A percentile compares a stretch with the other conserved stretches of the same genome.
Evolutionary conservation across 2,113 vertebrate species (phyloP).

Genomic region (Serilophus lunatus): DNA sequence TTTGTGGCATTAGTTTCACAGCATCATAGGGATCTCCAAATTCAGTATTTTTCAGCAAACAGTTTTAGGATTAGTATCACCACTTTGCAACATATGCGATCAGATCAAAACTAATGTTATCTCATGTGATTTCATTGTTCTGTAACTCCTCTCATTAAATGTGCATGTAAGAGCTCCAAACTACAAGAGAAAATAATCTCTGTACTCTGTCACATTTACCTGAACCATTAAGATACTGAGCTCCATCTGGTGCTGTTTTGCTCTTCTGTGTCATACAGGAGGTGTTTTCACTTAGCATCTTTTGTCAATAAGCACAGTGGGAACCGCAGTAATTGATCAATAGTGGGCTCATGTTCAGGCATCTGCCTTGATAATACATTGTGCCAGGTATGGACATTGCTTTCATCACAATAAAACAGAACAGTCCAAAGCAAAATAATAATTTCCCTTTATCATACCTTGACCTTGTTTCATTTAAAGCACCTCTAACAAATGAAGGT

Average conservation of each 20-base stretch:
- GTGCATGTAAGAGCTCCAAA: not conserved
- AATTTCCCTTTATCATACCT: not conserved
- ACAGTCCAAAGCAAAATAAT: not conserved
- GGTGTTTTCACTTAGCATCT: not conserved
- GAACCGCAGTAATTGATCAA: not conserved
- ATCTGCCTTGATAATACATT: not conserved
- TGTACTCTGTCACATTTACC: not conserved
- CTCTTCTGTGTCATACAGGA: not conserved
- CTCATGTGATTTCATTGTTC: not conserved
- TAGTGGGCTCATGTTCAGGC: not conserved
- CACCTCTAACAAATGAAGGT: not conserved
- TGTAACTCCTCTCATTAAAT: not conserved
- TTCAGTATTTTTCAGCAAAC: not conserved
- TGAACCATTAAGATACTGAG: not conserved
- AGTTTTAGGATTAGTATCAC: not conserved
- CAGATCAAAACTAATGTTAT: not conserved
- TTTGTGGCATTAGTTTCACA: not conserved
- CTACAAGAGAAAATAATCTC: not conserved
- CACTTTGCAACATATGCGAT: not conserved
- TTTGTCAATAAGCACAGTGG: not conserved
- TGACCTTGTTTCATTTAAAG: not conserved
- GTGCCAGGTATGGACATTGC: not conserved
- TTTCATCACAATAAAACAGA: not conserved
- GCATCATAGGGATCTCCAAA: not conserved
- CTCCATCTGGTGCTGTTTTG: not conserved